Conservation (phyloP, 2,888 invertebrate species). For the Aethes cnicana region DNA sequence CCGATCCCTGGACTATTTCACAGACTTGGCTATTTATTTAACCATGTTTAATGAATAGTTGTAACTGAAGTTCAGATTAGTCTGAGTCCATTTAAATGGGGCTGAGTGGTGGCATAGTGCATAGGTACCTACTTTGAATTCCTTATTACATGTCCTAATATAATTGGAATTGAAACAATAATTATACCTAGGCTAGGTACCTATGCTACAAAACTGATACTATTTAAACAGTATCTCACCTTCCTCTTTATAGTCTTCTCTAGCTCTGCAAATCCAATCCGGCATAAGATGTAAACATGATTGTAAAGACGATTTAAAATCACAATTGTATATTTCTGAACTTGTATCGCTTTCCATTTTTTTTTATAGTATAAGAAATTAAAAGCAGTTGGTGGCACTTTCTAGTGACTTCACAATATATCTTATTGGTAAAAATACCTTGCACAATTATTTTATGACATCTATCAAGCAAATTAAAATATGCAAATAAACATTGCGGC, state of each 20-base stretch:
- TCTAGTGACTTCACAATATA: not conserved
- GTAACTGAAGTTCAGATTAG: no score
- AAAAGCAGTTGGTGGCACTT: not conserved
- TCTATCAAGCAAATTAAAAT: not conserved
- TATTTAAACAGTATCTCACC: no score
- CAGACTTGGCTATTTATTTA: no score
- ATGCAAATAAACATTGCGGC: not conserved
- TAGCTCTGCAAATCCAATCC: constrained; percentile 41
- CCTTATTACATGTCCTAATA: no score
- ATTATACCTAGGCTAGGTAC: no score
- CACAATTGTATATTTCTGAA: constrained; percentile 1
- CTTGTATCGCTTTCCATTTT: constrained; percentile 2
- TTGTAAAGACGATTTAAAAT: constrained; percentile 21
- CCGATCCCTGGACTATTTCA: no score
- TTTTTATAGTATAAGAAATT: not conserved
- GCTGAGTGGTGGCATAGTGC: no score
- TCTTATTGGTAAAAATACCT: not conserved
- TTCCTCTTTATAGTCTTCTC: constrained; percentile 45
- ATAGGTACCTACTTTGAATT: no score
- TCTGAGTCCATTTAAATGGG: no score
- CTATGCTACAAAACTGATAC: no score
- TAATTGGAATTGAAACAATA: no score
- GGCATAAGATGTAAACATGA: constrained; percentile 28
- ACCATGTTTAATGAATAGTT: no score
- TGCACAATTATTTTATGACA: not conserved